Evolutionary conservation across 2,888 invertebrate species (phyloP), one percentile per base, ranked within the genome.

Genomic region (Norana najaformis): DNA sequence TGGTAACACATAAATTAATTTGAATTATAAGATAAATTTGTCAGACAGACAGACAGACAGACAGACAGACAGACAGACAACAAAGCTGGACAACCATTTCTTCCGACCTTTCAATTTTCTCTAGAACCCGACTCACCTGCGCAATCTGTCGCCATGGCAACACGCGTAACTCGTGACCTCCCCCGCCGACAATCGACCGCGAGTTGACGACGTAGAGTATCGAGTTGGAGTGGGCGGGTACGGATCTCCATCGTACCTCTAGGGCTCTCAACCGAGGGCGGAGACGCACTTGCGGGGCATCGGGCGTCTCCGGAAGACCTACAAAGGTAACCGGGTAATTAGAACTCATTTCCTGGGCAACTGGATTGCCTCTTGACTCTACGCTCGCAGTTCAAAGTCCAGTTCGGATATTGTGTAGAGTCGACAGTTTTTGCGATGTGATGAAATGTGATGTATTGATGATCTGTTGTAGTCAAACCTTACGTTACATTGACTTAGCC

Each of bases 71-170:
- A 41, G 41, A 41, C 41, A 41, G 41, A 41, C 13, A 39, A 39
- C 39, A 6, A 41, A 14, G 18, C 41, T n/a, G n/a, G n/a, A 18
- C 13, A 41, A 14, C 53, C 30, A 53, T 13, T 53, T 23, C 53
- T 30, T 30, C 53, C 23, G 3, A 5, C 53, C 13, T 5, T 30
- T 69, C 47, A 4, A 16, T 18, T 18, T 47, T n/a, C 69, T 69
- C 69, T n/a, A 5, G n/a, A 0, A 8, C 85, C 23, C 0, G 6
- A 2, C 85, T 85, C 35, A 85, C 85, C 85, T 36, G 85, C 30
- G 85, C 85, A 36, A 85, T 85, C 36, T 85, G 85, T 85, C 30
- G 30, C 85, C 85, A 85, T 85, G 85, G 85, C 14, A 36, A 85
- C 85, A 85, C 85, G 16, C 85, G 85, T 36, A 85, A 23, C 85